Evolutionary conservation across 2,113 vertebrate genomes (phyloP).

Genomic region (Psophia crepitans): DNA sequence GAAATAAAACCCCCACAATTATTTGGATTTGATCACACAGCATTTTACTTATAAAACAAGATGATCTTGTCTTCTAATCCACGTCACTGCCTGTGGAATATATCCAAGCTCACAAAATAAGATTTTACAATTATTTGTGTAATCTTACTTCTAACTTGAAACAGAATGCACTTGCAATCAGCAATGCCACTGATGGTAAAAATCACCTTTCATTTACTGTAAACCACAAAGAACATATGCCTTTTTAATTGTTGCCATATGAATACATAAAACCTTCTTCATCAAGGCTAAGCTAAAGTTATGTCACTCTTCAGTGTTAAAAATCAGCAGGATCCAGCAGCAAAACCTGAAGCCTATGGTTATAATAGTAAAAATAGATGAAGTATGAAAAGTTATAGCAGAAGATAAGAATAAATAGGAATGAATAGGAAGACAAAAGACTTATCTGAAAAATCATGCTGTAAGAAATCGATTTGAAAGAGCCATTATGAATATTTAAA

Average conservation of each 20-base stretch:
- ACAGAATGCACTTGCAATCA: background rate
- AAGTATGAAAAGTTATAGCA: background rate
- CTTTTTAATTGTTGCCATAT: background rate
- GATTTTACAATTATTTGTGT: background rate
- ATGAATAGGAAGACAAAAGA: background rate
- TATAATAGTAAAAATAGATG: background rate
- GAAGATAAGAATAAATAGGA: background rate
- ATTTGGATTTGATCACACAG: background rate
- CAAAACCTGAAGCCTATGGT: background rate
- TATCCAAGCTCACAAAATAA: background rate
- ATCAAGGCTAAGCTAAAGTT: background rate
- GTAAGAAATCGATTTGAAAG: background rate
- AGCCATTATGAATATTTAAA: background rate
- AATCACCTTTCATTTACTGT: conserved; percentile 29
- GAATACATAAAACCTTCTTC: background rate
- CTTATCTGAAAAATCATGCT: background rate
- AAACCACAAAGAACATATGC: conserved; percentile 9
- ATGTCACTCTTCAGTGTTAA: background rate
- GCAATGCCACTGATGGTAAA: conserved; percentile 17
- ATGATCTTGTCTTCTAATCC: background rate
- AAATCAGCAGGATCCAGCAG: background rate
- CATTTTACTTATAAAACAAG: background rate
- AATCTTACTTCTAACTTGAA: background rate
- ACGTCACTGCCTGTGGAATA: background rate
- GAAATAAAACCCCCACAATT: background rate